Evolutionary conservation across 2,113 vertebrate species (phyloP).

Genomic region (Furnarius figulus): DNA sequence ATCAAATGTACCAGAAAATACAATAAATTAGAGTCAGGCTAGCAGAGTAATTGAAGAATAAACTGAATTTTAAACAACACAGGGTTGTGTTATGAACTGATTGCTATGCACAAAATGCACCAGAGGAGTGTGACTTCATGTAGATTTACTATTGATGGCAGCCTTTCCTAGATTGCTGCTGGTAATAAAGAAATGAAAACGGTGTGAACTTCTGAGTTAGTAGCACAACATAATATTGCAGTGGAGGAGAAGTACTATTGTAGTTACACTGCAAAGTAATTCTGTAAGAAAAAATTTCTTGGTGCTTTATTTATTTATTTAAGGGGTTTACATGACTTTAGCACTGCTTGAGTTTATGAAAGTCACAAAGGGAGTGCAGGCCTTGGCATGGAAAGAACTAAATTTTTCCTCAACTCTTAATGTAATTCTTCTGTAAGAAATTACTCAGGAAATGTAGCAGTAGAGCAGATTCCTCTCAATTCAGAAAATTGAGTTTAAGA

Average conservation of each 20-base stretch:
- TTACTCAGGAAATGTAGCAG: neutral
- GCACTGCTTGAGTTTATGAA: neutral
- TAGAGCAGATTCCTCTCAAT: neutral
- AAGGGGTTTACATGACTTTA: neutral
- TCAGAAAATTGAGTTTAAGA: neutral
- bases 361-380: neutral
- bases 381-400: neutral
- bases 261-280: neutral
- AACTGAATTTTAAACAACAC: constrained; percentile 66
- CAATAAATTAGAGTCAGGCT: constrained; percentile 62
- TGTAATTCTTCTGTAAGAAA: neutral
- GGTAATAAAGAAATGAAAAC: constrained; percentile 37
- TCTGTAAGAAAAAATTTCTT: neutral
- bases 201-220: constrained; percentile 7
- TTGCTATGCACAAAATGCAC: constrained; percentile 51
- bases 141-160: constrained; percentile 58
- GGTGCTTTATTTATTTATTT: neutral
- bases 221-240: neutral
- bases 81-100: constrained; percentile 30
- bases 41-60: constrained; percentile 68
- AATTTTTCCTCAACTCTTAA: neutral
- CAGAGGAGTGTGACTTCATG: neutral
- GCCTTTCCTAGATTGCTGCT: constrained; percentile 22
- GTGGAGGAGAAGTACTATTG: neutral
- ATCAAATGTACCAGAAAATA: constrained; percentile 72